Percentiles rank a stretch among this genome's conserved stretches.
phyloP scores from a whole-genome alignment of 2,888 invertebrate species.

The Malthinus flaveolus region DNA sequence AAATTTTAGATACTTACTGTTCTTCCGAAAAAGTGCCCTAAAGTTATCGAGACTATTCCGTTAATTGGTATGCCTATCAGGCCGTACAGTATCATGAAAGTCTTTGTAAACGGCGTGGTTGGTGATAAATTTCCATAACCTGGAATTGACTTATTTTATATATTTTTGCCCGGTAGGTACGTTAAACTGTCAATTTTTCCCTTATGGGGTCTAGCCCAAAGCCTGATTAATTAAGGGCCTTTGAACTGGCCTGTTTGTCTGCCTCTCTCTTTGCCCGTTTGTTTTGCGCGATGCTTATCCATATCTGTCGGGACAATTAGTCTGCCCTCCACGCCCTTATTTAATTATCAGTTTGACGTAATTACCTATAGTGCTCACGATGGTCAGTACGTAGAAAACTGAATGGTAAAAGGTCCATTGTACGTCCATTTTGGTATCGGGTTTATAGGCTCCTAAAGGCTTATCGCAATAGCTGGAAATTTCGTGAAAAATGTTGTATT shows the following conservation, averaged over 20 bases:
- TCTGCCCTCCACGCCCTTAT: too few relatives aligned
- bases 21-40: slow-evolving; percentile 84
- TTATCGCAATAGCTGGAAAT: slow-evolving; percentile 68
- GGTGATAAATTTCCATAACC: slow-evolving; percentile 91
- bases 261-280: too few relatives aligned
- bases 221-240: too few relatives aligned
- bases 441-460: slow-evolving; percentile 66
- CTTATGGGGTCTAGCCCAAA: too few relatives aligned
- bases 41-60: slow-evolving; percentile 76
- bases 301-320: too few relatives aligned
- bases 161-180: too few relatives aligned
- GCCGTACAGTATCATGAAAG: slow-evolving; percentile 86
- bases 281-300: too few relatives aligned
- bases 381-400: slow-evolving; percentile 90
- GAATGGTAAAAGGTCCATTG: slow-evolving; percentile 91
- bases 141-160: too few relatives aligned
- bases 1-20: slow-evolving; percentile 60
- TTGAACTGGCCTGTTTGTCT: too few relatives aligned
- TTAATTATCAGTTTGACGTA: slow-evolving; percentile 8
- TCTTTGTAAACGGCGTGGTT: slow-evolving; percentile 75
- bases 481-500: slow-evolving; percentile 5
- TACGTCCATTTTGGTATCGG: slow-evolving; percentile 60
- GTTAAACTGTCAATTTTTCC: too few relatives aligned
- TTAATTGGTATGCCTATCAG: slow-evolving; percentile 85
- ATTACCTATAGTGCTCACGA: slow-evolving; percentile 88